phyloP scores from a whole-genome alignment of 2,888 invertebrate genomes.

The Tiliacea aurago region DNA sequence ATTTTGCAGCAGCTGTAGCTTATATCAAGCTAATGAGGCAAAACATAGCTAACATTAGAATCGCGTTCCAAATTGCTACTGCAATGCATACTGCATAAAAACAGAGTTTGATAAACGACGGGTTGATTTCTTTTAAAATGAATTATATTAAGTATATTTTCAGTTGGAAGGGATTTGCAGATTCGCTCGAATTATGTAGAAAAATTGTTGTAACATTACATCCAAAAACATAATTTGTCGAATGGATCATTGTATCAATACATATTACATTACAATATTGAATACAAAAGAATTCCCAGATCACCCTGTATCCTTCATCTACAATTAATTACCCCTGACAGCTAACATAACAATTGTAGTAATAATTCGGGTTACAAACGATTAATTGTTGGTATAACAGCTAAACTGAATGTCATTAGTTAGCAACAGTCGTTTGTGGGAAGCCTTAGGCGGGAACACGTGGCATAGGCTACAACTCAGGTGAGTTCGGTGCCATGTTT shows the following conservation, averaged over 20 bases:
- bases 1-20: constrained; percentile 24
- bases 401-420: constrained; percentile 56
- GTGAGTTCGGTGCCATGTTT: constrained; percentile 41
- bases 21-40: constrained; percentile 25
- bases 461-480: constrained; percentile 48
- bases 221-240: neutral
- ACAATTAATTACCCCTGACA: constrained; percentile 43
- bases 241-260: constrained; percentile 18
- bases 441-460: constrained; percentile 54
- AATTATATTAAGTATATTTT: neutral
- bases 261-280: constrained; percentile 10
- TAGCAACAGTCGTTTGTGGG: constrained; percentile 49
- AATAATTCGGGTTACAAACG: constrained; percentile 51
- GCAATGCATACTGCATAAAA: neutral
- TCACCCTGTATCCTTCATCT: constrained; percentile 14
- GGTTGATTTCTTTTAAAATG: neutral
- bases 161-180: neutral
- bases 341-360: constrained; percentile 36
- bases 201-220: too few relatives aligned
- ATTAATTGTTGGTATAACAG: constrained; percentile 51
- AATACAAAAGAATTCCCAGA: constrained; percentile 29
- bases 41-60: constrained; percentile 33
- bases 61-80: constrained; percentile 16
- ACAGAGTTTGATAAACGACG: neutral
- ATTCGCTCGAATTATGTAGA: neutral